phyloP scores from a whole-genome alignment of 2,113 vertebrate genomes.

The Octodon degus region DNA sequence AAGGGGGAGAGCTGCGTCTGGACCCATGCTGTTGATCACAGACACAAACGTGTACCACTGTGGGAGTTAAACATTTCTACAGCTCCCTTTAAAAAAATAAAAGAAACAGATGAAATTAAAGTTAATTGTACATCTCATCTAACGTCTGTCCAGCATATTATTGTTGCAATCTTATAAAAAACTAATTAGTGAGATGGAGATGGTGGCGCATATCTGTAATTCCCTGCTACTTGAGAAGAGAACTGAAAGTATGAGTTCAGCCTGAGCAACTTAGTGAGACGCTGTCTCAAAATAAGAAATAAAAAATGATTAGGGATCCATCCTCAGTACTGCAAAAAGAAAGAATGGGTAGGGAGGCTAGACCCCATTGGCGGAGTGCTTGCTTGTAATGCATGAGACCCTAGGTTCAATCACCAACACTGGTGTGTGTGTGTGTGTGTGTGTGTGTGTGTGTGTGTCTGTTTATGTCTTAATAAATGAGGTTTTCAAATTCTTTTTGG shows the following conservation, averaged over 20 bases:
- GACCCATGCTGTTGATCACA: background rate
- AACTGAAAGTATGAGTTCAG: background rate
- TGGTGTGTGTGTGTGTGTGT: background rate
- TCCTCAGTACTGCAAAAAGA: background rate
- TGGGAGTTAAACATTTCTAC: background rate
- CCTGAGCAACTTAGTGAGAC: background rate
- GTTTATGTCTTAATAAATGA: background rate
- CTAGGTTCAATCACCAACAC: background rate
- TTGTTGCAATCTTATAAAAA: background rate
- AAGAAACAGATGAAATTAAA: background rate
- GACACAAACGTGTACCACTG: rapidly evolving
- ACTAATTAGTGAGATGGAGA: background rate
- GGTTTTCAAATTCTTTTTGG: background rate
- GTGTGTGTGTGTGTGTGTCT: too few relatives aligned
- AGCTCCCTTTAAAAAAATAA: background rate
- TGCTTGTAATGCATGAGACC: background rate
- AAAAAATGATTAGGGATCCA: background rate
- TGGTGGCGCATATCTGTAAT: background rate
- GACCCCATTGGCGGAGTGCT: background rate
- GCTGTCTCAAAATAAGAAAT: background rate
- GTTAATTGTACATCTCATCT: background rate
- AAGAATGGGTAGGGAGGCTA: background rate
- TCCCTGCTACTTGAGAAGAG: background rate
- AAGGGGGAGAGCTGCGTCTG: background rate
- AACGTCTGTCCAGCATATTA: background rate